Percentiles rank a stretch among this genome's conserved stretches.
phyloP scores from a whole-genome alignment of 2,797 vertebrate genomes.

The Miichthys miiuy region DNA sequence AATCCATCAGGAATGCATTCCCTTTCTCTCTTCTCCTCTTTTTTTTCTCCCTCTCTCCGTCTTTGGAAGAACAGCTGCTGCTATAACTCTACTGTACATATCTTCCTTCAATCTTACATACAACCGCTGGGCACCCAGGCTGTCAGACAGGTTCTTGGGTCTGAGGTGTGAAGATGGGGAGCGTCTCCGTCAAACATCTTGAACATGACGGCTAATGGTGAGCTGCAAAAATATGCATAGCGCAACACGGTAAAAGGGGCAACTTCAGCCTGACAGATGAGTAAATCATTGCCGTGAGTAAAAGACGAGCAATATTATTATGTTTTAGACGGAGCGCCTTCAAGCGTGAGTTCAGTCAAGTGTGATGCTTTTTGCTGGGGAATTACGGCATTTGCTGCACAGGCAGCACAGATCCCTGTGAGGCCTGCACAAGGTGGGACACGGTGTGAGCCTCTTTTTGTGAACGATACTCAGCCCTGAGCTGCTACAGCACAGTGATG shows the following conservation, averaged over 20 bases:
- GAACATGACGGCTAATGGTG: constrained; percentile 46
- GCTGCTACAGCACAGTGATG: neutral
- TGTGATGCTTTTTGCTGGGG: constrained; percentile 1
- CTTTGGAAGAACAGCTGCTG: constrained; percentile 91
- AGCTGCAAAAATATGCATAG: constrained; percentile 44
- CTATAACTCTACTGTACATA: constrained; percentile 87
- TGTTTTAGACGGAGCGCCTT: neutral
- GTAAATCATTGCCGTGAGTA: constrained; percentile 29
- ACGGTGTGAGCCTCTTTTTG: neutral
- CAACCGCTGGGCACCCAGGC: constrained; percentile 70
- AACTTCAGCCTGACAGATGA: constrained; percentile 43
- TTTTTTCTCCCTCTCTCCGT: constrained; percentile 57
- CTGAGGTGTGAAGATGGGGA: constrained; percentile 63
- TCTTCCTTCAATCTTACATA: constrained; percentile 76
- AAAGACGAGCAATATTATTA: constrained; percentile 1
- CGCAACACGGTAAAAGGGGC: constrained; percentile 9
- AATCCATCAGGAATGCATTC: constrained; percentile 93
- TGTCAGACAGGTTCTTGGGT: constrained; percentile 63
- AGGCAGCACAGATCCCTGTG: neutral
- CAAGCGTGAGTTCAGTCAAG: neutral
- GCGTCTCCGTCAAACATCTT: constrained; percentile 55
- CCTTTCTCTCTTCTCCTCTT: constrained; percentile 68
- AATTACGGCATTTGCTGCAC: neutral
- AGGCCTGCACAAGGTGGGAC: constrained; percentile 6
- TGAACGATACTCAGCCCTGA: constrained; percentile 7